A percentile compares a stretch with the other conserved stretches of the same genome.
Conservation (phyloP, 2,888 invertebrate species). For the Lepas anatifera region DNA sequence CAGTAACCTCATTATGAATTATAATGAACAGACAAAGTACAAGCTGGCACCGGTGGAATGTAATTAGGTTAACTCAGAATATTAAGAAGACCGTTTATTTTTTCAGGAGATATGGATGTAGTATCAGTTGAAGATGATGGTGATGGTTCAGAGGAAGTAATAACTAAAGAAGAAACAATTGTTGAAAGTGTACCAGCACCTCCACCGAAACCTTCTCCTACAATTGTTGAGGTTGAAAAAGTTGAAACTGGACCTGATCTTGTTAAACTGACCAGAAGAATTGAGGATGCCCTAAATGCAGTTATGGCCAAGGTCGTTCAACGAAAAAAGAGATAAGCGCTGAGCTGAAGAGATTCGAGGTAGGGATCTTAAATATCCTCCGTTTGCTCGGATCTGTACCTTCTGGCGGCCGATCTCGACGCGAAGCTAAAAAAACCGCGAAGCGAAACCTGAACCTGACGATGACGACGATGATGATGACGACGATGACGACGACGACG, state of each 20-base stretch:
- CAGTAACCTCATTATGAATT: neutral
- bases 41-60: neutral
- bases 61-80: neutral
- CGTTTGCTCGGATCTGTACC: neutral
- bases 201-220: neutral
- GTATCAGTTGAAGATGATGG: neutral
- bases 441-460: neutral
- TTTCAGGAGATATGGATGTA: neutral
- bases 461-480: neutral
- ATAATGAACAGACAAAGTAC: neutral
- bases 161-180: neutral
- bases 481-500: constrained; percentile 1
- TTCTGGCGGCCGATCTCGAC: neutral
- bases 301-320: neutral
- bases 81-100: neutral
- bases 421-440: neutral
- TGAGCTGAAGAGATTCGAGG: neutral
- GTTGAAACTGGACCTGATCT: constrained; percentile 5
- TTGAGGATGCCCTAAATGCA: neutral
- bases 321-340: neutral
- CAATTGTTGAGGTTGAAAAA: neutral
- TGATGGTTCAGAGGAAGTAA: neutral
- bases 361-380: neutral
- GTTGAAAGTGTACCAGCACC: neutral
- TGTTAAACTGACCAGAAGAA: neutral